Base-by-base conservation (phyloP, 2,888 invertebrate genomes). In the Mythimna loreyi region DNA sequence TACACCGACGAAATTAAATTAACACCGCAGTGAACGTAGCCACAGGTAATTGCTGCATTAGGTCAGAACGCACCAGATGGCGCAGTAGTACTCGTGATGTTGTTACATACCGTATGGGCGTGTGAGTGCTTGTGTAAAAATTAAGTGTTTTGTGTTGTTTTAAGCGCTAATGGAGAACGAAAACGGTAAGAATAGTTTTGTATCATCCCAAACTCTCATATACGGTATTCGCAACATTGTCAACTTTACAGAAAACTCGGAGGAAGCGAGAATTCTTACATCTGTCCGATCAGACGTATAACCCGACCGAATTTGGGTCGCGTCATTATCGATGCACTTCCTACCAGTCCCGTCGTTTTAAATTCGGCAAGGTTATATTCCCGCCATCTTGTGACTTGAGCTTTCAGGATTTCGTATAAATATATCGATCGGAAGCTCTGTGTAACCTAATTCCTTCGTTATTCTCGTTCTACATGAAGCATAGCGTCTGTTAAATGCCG, bases 71-170 rank as follows among this genome's bases (percentile, higher is more conserved):
- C 93, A 86, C 90, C 92, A 95, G 96, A 93, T 92, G 95, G 94
- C 95, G 95, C 93, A 94, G 94, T 93, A 86, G 91, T 93, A 91
- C 92, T 91, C 94, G 95, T 95, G 94, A 95, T 95, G 94, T 95
- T 94, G 92, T 93, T 94, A 91, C 94, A 92, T 92, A 92, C 90
- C 85, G 93, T 92, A 93, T 92, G 95, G 96, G 96, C 95, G 96
- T 96, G 94, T 94, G 92, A 94, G 95, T 95, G 95, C 93, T 94
- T 93, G 95, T 94, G 94, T 91, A 91, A 92, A 92, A 92, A 91
- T 88, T 89, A 85, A 89, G 94, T 95, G 95, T 94, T 94, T 95
- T 93, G 95, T 95, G 95, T 91, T 94, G 91, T 91, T 92, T 87
- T 90, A 92, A 88, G 90, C 86, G 87, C 89, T 89, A 90, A 93